Evolutionary conservation across 92 coral and sea anemone species (phyloP).

Genomic region (Phenganax marumi): DNA sequence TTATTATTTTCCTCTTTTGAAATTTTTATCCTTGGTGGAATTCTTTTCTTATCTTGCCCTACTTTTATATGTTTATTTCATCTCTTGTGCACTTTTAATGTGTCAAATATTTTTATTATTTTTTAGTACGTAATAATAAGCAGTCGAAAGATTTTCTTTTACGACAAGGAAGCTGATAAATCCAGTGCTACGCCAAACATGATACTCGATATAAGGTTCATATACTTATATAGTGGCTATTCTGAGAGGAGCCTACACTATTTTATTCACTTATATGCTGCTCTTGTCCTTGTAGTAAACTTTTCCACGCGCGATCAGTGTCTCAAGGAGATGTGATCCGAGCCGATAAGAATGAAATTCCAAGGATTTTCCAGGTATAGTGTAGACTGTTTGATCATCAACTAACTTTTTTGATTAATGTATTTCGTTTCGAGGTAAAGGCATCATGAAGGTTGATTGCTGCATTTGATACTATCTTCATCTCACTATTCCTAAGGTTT

Average conservation of each 20-base stretch:
- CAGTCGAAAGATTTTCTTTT: conserved; percentile 90
- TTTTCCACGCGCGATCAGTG: conserved; percentile 94
- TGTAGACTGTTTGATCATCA: neutral
- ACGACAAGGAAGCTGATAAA: conserved; percentile 81
- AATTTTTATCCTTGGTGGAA: no score
- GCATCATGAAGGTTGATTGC: no score
- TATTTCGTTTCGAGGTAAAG: no score
- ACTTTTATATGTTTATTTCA: neutral
- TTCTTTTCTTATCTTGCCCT: neutral
- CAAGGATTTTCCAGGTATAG: conserved; percentile 96
- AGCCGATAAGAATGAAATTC: conserved; percentile 96
- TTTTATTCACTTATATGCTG: no score
- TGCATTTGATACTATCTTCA: no score
- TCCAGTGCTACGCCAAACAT: conserved; percentile 77
- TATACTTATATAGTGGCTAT: neutral
- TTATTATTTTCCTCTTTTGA: neutral
- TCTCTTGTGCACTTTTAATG: neutral
- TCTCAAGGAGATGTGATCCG: conserved; percentile 99
- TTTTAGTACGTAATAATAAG: conserved; percentile 92
- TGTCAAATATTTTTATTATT: neutral
- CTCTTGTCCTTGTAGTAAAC: conserved; percentile 67
- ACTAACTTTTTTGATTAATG: neutral
- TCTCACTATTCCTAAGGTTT: no score
- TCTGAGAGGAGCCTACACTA: neutral
- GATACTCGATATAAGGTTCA: conserved; percentile 95